Evolutionary conservation across 2,113 vertebrate genomes (phyloP), one percentile per base, ranked within the genome.

Genomic region (Narcine bancroftii): DNA sequence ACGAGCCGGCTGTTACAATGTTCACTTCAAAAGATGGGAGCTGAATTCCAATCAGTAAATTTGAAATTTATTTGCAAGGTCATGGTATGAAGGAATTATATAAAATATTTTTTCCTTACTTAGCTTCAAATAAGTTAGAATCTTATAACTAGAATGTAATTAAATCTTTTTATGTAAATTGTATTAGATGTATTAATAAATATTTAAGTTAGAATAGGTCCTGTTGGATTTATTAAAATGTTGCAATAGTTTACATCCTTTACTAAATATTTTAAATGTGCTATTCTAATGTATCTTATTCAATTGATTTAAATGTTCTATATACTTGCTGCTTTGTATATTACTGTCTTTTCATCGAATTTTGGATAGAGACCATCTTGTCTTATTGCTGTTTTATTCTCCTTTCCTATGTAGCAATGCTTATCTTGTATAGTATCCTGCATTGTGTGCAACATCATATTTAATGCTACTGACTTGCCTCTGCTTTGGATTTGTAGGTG

Each of bases 201-300:
- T 91, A 91, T 91, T 91, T 91, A 91, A 91, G 42, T 91, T 91
- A 69, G 89, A 91, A 91, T 33, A 47, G 89, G 26, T 47, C 63
- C 24, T 69, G 60, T 69, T 87, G 81, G 89, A 45, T 69, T 69
- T 69, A 24, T 39, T 91, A 3, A 45, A 24, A 69, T 21, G 15
- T 50, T 26, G 53, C 26, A 56, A 83, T n/a, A 47, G 29, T 56
- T 56, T 45, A 53, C 3, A 50, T 29, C 0, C 47, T 29, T 53
- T 36, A 36, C 33, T 7, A 60, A 60, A 42, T 60, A 36, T 11
- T 21, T 87, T 21, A 63, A 60, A 36, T 36, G 6, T 87, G 53
- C 33, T 36, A 60, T 36, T 87, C 56, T 53, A 83, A 53, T 56
- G 53, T 56, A 50, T 2, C 26, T 81, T 47, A 56, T 36, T 56